These are phyloP conservation scores for Gallinago stenura DNA, from an alignment of 2,797 vertebrate species.

Conservation along the genomic window DNA sequence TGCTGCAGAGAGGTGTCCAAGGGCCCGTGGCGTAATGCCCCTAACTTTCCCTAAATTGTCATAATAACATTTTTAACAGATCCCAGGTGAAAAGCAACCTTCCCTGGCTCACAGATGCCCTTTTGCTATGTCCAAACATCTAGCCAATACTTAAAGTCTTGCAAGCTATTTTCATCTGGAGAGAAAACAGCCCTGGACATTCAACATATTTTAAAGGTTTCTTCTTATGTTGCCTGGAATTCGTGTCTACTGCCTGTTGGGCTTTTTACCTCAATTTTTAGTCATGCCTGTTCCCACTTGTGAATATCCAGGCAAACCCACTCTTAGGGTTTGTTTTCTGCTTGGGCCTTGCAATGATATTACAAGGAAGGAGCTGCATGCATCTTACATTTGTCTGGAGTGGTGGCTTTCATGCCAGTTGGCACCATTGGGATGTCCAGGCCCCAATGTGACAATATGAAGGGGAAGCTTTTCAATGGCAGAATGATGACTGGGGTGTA, in stretches of 20 bases:
- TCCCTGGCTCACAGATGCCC: not conserved
- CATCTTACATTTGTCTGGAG: not conserved
- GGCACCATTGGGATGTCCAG: not conserved
- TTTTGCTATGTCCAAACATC: not conserved
- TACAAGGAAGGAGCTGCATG: not conserved
- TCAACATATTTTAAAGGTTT: not conserved
- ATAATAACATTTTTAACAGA: not conserved
- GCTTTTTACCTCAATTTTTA: not conserved
- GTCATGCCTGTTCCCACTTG: not conserved
- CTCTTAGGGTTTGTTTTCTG: not conserved
- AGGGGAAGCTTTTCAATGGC: not conserved
- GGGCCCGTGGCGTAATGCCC: fast-evolving
- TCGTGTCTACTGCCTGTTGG: not conserved
- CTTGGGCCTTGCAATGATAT: not conserved
- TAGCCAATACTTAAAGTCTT: not conserved
- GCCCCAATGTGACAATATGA: not conserved
- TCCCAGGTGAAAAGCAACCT: not conserved
- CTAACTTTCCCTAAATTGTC: not conserved
- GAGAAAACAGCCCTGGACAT: not conserved
- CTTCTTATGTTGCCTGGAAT: not conserved
- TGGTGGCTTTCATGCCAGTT: not conserved
- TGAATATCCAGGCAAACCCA: not conserved
- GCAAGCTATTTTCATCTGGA: not conserved
- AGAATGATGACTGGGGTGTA: not conserved
- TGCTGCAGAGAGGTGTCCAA: not conserved